Conservation (phyloP, 2,797 vertebrate genomes). For the Sebastes taczanowskii region DNA sequence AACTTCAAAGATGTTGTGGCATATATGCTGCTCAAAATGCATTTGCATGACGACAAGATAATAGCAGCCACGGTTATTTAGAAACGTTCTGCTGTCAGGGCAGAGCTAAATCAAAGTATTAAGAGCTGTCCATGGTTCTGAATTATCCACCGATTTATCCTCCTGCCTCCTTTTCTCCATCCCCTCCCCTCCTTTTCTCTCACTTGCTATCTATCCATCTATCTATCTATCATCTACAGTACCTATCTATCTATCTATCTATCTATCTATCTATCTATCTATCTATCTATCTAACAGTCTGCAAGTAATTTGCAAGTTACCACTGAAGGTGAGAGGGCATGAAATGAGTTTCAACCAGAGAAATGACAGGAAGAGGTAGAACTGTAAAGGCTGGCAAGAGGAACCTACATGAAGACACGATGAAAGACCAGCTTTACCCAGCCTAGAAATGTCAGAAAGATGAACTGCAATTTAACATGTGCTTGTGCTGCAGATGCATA, state of each 20-base stretch:
- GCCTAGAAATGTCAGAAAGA: slow-evolving; percentile 17
- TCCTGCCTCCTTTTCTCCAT: not conserved
- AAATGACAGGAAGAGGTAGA: not conserved
- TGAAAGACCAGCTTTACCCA: not conserved
- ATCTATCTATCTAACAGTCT: not conserved
- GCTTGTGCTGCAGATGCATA: slow-evolving; percentile 14
- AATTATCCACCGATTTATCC: slow-evolving; percentile 14
- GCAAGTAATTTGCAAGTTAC: slow-evolving; percentile 1
- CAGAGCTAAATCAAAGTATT: slow-evolving; percentile 24
- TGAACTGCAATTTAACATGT: slow-evolving; percentile 19
- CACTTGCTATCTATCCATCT: slow-evolving; percentile 1
- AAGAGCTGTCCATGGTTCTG: slow-evolving; percentile 37
- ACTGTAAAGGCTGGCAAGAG: not conserved
- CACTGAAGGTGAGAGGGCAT: not conserved
- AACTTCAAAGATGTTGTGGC: slow-evolving; percentile 32
- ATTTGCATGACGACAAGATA: slow-evolving; percentile 42
- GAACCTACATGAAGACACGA: slow-evolving; percentile 4
- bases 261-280: slow-evolving; percentile 3
- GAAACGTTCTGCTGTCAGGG: slow-evolving; percentile 30
- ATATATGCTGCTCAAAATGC: slow-evolving; percentile 20
- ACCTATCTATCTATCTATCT: not conserved
- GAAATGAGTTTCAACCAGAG: not conserved
- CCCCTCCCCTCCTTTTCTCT: not conserved
- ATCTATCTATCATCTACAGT: not conserved
- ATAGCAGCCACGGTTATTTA: slow-evolving; percentile 36